A percentile compares a stretch with the other conserved stretches of the same genome.
phyloP scores from a whole-genome alignment of 2,888 invertebrate species.

The Deilephila porcellus region DNA sequence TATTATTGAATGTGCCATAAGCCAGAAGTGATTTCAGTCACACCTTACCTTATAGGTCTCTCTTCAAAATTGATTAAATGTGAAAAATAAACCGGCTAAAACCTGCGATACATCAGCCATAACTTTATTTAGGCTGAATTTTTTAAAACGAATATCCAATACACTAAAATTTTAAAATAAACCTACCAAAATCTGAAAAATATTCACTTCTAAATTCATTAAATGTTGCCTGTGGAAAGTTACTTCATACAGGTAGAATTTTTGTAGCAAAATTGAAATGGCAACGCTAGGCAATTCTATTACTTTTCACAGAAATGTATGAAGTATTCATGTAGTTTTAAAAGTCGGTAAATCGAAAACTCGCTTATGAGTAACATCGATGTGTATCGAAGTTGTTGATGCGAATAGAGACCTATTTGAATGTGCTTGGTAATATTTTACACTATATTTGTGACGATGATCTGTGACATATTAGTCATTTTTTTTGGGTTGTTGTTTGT shows the following conservation, averaged over 20 bases:
- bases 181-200: neutral
- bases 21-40: no score
- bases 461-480: no score
- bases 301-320: neutral
- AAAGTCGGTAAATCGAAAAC: neutral
- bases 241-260: neutral
- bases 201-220: neutral
- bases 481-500: no score
- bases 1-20: no score
- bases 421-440: no score
- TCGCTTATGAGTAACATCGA: neutral
- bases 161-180: neutral
- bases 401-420: neutral
- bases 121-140: neutral
- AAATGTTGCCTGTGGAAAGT: neutral
- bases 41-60: no score
- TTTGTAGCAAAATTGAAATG: neutral
- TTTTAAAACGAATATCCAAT: neutral
- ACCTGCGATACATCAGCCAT: neutral
- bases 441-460: no score
- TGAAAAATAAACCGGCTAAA: no score
- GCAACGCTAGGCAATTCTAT: neutral
- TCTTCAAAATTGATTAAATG: no score
- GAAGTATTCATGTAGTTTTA: conserved; percentile 11
- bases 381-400: neutral